Evolutionary conservation across 2,888 invertebrate species (phyloP).

Genomic region (Amorpha juglandis): DNA sequence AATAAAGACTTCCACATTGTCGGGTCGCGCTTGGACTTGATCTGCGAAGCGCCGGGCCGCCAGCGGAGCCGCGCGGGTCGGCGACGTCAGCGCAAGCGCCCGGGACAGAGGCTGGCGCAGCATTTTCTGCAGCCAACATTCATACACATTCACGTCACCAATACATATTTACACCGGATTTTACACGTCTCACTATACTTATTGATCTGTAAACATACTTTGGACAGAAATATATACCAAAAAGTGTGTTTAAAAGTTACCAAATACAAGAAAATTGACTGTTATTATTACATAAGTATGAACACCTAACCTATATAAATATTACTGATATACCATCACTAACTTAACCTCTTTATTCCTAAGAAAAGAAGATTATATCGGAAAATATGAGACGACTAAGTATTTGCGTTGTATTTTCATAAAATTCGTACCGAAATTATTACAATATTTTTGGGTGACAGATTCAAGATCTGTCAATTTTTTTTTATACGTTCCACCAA

Average conservation of each 20-base stretch:
- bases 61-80: conserved; percentile 68
- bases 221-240: not conserved
- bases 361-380: not conserved
- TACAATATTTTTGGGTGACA: conserved; percentile 54
- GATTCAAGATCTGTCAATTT: conserved; percentile 52
- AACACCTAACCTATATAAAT: conserved; percentile 72
- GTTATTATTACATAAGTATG: conserved; percentile 82
- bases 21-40: conserved; percentile 83
- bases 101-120: conserved; percentile 90
- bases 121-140: conserved; percentile 83
- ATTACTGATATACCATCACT: conserved; percentile 29
- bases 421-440: conserved; percentile 59
- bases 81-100: conserved; percentile 84
- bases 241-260: not conserved
- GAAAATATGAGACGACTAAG: conserved; percentile 2
- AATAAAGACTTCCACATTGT: conserved; percentile 97
- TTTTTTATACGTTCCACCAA: too few relatives aligned
- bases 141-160: conserved; percentile 36
- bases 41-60: conserved; percentile 78
- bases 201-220: not conserved
- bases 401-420: conserved; percentile 43
- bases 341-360: not conserved
- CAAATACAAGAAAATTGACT: conserved; percentile 54
- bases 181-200: not conserved
- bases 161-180: conserved; percentile 1